Base-by-base conservation (phyloP, 2,888 invertebrate species). In the Archips xylosteana region DNA sequence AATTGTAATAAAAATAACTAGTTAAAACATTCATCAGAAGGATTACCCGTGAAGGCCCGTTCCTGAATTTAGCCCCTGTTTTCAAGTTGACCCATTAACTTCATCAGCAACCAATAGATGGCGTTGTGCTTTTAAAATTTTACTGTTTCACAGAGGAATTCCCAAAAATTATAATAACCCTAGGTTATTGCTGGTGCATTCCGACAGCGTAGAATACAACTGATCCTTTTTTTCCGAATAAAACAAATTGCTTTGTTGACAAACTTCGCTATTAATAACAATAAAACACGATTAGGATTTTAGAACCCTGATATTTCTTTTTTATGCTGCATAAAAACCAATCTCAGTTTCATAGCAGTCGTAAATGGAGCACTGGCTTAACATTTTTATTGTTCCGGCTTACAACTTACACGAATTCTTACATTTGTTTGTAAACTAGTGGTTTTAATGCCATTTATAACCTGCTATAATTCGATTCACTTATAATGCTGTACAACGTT, bases 251-350 rank as follows among this genome's bases (percentile, higher is more conserved):
- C 72, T 62, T 63, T 62, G 54, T 72, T 72, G 72, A 72, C 72
- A 72, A 72, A 67, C 23, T 61, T 62, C 8, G 54, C 72, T 67
- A 72, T 72, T 72, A 72, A 63, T 70, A 63, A 67, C 67, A 72
- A 72, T 72, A 67, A 72, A 72, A 67, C 36, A 47, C 62, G 72
- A 72, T 72, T 72, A 72, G 62, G 45, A 62, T 72, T 72, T 72
- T 72, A 72, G 62, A 62, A 54, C 67, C 72, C 23, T 67, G 67
- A 67, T 67, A 72, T 72, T 72, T 72, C 72, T 62, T 23, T 72
- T 72, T 72, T 72, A 72, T 72, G 72, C 67, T 57, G 36, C 72
- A 72, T 72, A 72, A 72, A 71, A 72, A 67, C 72, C 72, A 72
- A 72, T 72, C 67, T 67, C 72, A 57, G 67, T 67, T 72, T 72